These are phyloP conservation scores for Melipona bicolor DNA, from an alignment of 2,888 invertebrate genomes.

Conservation along the genomic window DNA sequence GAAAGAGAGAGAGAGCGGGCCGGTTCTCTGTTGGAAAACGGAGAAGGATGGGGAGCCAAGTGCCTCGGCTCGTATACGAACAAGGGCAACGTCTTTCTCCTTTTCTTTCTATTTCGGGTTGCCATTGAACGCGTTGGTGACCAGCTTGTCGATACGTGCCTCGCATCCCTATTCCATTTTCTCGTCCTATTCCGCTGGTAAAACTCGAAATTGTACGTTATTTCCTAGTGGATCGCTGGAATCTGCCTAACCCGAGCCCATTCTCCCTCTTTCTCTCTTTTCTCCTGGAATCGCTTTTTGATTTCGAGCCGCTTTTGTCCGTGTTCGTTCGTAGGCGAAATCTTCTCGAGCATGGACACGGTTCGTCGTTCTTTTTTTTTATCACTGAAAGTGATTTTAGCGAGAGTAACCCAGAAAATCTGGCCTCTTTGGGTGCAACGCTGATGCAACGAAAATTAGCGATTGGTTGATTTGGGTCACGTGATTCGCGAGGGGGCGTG, in stretches of 20 bases:
- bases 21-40: constrained; percentile 10
- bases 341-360: too few species aligned
- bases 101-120: constrained; percentile 71
- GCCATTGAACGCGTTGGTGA: constrained; percentile 72
- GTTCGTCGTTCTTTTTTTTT: too few species aligned
- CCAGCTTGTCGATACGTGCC: constrained; percentile 80
- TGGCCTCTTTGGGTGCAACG: too few species aligned
- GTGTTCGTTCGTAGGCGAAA: neutral
- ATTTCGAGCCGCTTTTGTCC: constrained; percentile 24
- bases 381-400: too few species aligned
- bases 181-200: constrained; percentile 52
- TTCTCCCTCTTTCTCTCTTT: neutral
- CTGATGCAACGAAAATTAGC: too few species aligned
- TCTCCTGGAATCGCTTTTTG: constrained; percentile 14
- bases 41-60: too few species aligned
- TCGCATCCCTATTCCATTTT: constrained; percentile 69
- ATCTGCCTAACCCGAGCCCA: constrained; percentile 63
- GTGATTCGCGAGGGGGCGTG: too few species aligned
- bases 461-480: too few species aligned
- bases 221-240: constrained; percentile 64
- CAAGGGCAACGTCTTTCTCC: constrained; percentile 56
- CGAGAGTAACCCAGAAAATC: too few species aligned
- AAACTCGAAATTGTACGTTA: constrained; percentile 71
- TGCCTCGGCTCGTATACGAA: too few species aligned
- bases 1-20: constrained; percentile 37